A percentile compares a stretch with the other conserved stretches of the same genome.
phyloP scores from a whole-genome alignment of 2,113 vertebrate genomes.

The Pelecanus crispus region DNA sequence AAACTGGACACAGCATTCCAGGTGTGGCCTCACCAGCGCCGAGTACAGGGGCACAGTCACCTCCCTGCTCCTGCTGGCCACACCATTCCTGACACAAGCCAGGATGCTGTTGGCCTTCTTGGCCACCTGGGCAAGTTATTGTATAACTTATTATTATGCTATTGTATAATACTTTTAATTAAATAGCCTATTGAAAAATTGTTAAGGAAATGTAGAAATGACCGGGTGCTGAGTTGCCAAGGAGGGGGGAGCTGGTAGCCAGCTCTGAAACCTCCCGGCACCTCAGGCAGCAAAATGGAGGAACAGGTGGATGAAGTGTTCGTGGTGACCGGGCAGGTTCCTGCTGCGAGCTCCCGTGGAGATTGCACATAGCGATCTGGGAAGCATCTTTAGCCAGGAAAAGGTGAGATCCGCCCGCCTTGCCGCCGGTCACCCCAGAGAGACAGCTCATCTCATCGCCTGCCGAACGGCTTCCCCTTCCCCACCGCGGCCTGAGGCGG shows the following conservation, averaged over 20 bases:
- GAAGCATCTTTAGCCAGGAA: no score
- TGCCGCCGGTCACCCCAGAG: not conserved
- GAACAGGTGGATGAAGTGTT: accelerated
- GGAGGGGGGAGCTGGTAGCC: accelerated
- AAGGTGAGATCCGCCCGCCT: accelerated
- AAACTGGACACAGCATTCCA: no score
- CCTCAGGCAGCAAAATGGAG: accelerated
- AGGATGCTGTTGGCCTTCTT: no score
- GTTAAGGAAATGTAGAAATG: not conserved
- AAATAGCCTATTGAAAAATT: not conserved
- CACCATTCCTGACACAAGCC: no score
- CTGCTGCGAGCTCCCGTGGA: not conserved
- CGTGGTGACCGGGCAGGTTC: accelerated
- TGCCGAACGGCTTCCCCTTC: accelerated
- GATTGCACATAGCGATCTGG: accelerated
- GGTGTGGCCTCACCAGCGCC: no score
- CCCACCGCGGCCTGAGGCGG: not conserved
- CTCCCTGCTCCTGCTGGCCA: no score
- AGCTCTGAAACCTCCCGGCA: accelerated
- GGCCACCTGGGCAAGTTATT: no score
- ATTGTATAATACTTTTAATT: not conserved
- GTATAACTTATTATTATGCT: no score
- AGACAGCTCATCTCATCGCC: accelerated
- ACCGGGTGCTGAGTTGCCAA: accelerated
- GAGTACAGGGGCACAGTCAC: no score